Evolutionary conservation across 2,797 vertebrate genomes (phyloP), one percentile per base, ranked within the genome.

Genomic region (Synanceia verrucosa): DNA sequence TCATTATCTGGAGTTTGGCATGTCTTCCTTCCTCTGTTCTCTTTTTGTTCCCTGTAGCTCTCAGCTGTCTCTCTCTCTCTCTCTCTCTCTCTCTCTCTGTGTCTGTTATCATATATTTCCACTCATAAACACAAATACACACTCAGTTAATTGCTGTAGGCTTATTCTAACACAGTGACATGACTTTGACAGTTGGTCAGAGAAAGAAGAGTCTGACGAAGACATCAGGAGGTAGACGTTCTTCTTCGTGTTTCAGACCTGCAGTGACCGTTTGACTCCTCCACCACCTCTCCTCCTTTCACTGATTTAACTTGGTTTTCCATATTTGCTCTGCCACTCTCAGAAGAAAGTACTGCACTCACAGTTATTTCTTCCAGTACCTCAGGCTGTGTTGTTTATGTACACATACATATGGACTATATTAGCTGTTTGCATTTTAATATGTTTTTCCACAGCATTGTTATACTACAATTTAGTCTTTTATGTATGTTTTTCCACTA

Each of bases 151-250:
- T 55, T 55, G 39, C 23, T 5, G 6, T 51, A 36, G 62, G 39
- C 44, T 81, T 24, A 10, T 77, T 86, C 92, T 93, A 95, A 95
- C 86, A 84, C 79, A 66, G 93, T 95, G 94, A 87, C 94, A 28
- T 95, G 92, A 94, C 92, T 96, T 96, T 91, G 86, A 84, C 96
- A 99, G 97, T 90, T 94, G 94, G 92, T 95, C 95, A 94, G 95
- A 95, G 91, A 89, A 85, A 74, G 96, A 96, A 61, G 86, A 94
- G 93, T 92, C 94, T 92, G 91, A 93, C 47, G 96, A 96, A 91
- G 95, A 95, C 91, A 70, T 88, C 92, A 84, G 90, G 96, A 98
- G 97, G 97, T 98, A 98, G 89, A 79, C 12, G n/a, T n/a, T 68
- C 70, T 61, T 62, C 84, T 90, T 90, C 89, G 55, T 24, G 73